Conservation (phyloP, 1,140 invertebrate genomes). For the Condylostylus longicornis region DNA sequence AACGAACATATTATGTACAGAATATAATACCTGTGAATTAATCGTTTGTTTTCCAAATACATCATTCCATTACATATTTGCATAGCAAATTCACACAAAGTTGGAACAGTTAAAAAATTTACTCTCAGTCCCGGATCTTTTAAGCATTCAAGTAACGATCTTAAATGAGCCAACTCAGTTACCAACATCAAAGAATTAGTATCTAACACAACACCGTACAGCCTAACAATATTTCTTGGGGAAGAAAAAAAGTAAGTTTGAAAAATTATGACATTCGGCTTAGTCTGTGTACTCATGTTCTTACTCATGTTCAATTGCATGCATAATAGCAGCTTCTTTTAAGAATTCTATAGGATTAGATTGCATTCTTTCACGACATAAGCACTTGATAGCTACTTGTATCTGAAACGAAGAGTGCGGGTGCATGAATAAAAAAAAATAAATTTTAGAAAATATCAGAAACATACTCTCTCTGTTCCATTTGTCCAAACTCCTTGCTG, state of each 20-base stretch:
- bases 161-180: constrained; percentile 85
- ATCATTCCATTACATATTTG: constrained; percentile 96
- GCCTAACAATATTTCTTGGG: constrained; percentile 83
- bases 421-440: not conserved
- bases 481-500: constrained; percentile 98
- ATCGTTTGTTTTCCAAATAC: constrained; percentile 82
- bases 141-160: constrained; percentile 88
- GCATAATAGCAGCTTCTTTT: constrained; percentile 97
- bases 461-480: constrained; percentile 68
- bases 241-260: too few species aligned
- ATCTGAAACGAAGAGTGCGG: constrained; percentile 38
- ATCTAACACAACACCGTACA: constrained; percentile 94
- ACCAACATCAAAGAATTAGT: constrained; percentile 91
- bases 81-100: constrained; percentile 78
- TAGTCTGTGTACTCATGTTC: too few species aligned
- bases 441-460: not conserved
- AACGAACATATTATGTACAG: not conserved
- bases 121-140: constrained; percentile 76
- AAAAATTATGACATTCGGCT: too few species aligned
- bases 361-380: constrained; percentile 85
- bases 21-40: constrained; percentile 64
- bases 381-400: constrained; percentile 94
- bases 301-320: constrained; percentile 92
- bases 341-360: constrained; percentile 92
- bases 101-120: constrained; percentile 71